Base-by-base conservation (phyloP, 2,888 invertebrate genomes). In the Micropterix aruncella region DNA sequence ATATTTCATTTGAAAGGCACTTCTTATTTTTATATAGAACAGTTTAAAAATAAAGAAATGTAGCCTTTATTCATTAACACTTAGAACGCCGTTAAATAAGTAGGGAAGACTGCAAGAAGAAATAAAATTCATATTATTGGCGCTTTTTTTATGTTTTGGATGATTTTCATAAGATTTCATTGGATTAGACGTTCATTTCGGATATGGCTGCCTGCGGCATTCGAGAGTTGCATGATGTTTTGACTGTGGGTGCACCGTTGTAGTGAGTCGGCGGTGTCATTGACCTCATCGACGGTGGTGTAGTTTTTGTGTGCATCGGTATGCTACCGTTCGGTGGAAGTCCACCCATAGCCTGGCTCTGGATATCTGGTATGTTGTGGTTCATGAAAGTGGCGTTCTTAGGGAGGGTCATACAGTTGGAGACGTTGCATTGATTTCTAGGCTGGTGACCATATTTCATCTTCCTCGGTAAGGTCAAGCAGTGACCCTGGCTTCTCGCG, bases 171-270 rank as follows among this genome's bases (percentile, higher is more conserved):
- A n/a, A n/a, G n/a, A n/a, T n/a, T n/a, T n/a, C n/a, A n/a, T n/a
- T n/a, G n/a, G n/a, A n/a, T n/a, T 88, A 89, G 80, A 89, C 89
- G 57, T 87, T 77, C 87, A 89, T 89, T 66, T 89, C 89, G 50
- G 84, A 86, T 74, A 88, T 87, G 15, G 86, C 84, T 47, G 86
- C 86, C 62, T 85, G 83, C 38, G 84, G 84, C 52, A 85, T 79
- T 56, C 79, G 59, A 5, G 69, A 63, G 51, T 66, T 74, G 60
- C 78, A 77, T 51, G 66, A 69, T 40, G 62, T 61, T 47, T 48
- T 48, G 18, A 44, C 45, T 19, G 44, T 44, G 7, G 42, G 44
- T 12, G 38, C 27, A 37, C 42, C 48, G 9, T 60, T 57, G 52
- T 66, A 69, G 51, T 67, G 65, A n/a, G 14, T 18, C 2, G 52